A percentile compares a stretch with the other conserved stretches of the same genome.
These are phyloP conservation scores for Pipistrellus pygmaeus DNA, from an alignment of 2,797 vertebrate species.

Conservation along the genomic window DNA sequence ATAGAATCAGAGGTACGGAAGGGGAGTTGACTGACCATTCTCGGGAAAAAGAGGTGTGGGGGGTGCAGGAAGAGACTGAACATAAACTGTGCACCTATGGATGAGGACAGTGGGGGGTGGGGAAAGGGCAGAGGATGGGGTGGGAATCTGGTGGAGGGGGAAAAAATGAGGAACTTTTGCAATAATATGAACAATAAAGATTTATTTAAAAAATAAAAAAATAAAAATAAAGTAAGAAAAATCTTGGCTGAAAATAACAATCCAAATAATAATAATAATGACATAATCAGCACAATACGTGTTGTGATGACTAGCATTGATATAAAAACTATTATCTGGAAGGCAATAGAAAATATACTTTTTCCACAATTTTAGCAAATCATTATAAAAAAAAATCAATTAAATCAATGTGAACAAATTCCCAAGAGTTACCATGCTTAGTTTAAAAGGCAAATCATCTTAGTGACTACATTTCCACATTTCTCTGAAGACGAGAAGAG, in stretches of 20 bases:
- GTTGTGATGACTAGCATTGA: not conserved
- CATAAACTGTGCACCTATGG: too few species aligned
- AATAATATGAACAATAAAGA: too few species aligned
- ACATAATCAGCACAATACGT: not conserved
- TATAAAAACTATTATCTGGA: not conserved
- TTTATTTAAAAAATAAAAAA: too few species aligned
- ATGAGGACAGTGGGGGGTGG: too few species aligned
- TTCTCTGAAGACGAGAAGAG: not conserved
- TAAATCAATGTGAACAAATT: not conserved
- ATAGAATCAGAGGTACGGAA: too few species aligned
- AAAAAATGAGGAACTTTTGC: too few species aligned
- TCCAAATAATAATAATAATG: not conserved
- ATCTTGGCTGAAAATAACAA: not conserved
- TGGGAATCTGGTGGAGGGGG: too few species aligned
- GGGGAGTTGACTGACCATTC: too few species aligned
- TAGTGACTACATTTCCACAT: not conserved
- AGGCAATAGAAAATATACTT: not conserved
- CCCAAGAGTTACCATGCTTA: not conserved
- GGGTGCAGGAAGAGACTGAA: too few species aligned
- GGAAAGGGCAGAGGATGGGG: too few species aligned
- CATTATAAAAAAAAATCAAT: not conserved
- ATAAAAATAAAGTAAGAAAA: slow-evolving; percentile 20
- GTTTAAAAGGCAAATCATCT: not conserved
- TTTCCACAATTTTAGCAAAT: not conserved
- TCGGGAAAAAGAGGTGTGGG: too few species aligned